Base-by-base conservation (phyloP, 2,888 invertebrate species). In the Chloromyia formosa region DNA sequence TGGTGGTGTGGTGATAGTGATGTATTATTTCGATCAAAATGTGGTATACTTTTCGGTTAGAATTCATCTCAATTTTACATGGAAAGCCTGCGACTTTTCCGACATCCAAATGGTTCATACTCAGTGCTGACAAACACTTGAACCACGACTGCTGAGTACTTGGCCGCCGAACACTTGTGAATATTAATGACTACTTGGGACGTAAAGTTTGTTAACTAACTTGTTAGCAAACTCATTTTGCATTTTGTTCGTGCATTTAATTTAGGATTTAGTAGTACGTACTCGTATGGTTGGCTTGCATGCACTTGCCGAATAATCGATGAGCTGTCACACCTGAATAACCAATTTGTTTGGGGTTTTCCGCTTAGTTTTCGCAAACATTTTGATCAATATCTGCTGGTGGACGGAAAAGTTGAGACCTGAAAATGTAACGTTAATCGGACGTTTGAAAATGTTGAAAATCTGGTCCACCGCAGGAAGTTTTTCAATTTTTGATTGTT, bases 131-230 rank as follows among this genome's bases (percentile, higher is more conserved):
- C n/a, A n/a, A n/a, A n/a, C n/a, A n/a, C n/a, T 58, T n/a, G 20
- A 58, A 9, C 20, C 58, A 3, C 10, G 20, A 5, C 58, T 12
- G 20, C 18, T n/a, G n/a, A n/a, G n/a, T n/a, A n/a, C n/a, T n/a
- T n/a, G n/a, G n/a, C n/a, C n/a, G n/a, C n/a, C n/a, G n/a, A 58
- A 27, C 7, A 10, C 69, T 69, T 20, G 49, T 69, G 54, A 69
- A 69, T 69, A 69, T 69, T 69, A 56, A 69, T 69, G 69, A 35
- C 54, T 69, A 35, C 45, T 54, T 69, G 27, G 54, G n/a, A n/a
- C n/a, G n/a, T 0, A 16, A 69, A 69, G 20, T n/a, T 69, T 69
- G 54, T 69, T 69, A 69, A 69, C 69, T 7, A 54, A 69, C 54
- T 54, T 35, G 54, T 69, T 69, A 20, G 68, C 49, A 69, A 69